phyloP scores from a whole-genome alignment of 2,888 invertebrate species.

The Ptychoptera albimana region DNA sequence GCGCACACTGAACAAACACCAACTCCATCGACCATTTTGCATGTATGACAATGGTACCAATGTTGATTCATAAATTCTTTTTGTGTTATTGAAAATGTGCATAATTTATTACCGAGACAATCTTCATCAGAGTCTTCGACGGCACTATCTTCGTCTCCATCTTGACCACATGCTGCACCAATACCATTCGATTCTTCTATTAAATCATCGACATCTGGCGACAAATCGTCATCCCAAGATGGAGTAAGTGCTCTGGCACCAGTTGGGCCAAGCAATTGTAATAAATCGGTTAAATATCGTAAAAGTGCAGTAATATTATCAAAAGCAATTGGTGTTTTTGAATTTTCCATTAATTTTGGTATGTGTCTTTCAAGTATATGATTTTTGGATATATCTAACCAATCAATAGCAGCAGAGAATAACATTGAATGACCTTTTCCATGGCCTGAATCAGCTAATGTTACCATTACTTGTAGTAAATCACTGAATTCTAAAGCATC shows the following conservation, averaged over 20 bases:
- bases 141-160: constrained; percentile 78
- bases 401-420: constrained; percentile 61
- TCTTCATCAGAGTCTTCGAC: constrained; percentile 49
- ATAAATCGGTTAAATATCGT: constrained; percentile 64
- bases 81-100: constrained; percentile 92
- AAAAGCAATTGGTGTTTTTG: constrained; percentile 31
- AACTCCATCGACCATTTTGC: constrained; percentile 95
- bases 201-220: constrained; percentile 61
- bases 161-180: too few species aligned
- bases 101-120: constrained; percentile 48
- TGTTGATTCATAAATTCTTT: constrained; percentile 97
- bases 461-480: constrained; percentile 61
- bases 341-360: constrained; percentile 12
- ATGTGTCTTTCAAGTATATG: constrained; percentile 22
- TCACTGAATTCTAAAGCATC: constrained; percentile 65
- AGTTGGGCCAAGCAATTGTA: constrained; percentile 25
- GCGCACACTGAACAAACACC: constrained; percentile 98
- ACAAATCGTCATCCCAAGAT: constrained; percentile 67
- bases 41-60: constrained; percentile 99
- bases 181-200: constrained; percentile 68
- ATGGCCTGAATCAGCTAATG: constrained; percentile 69
- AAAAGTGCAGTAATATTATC: constrained; percentile 73
- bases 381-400: constrained; percentile 57
- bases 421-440: constrained; percentile 66
- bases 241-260: constrained; percentile 42